These are phyloP conservation scores for Peromyscus attwateri DNA, from an alignment of 2,797 vertebrate species.

Conservation along the genomic window DNA sequence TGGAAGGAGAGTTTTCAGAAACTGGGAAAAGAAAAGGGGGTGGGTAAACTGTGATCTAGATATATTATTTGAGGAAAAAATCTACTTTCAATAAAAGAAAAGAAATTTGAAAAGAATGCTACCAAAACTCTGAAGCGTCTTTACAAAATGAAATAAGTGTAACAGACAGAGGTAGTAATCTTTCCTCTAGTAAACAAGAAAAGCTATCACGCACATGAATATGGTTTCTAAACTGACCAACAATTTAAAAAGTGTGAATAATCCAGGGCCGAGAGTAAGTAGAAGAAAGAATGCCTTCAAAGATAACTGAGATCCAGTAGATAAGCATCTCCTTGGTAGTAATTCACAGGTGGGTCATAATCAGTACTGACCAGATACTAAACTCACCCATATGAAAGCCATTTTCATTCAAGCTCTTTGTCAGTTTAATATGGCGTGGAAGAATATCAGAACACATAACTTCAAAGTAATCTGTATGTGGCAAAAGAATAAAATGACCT, in stretches of 20 bases:
- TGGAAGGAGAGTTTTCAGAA: not conserved
- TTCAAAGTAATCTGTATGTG: not conserved
- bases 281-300: not conserved
- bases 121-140: not conserved
- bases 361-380: slow-evolving; percentile 12
- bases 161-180: not conserved
- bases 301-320: not conserved
- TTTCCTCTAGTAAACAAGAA: not conserved
- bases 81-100: not conserved
- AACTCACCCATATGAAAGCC: not conserved
- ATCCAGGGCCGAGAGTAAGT: not conserved
- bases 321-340: slow-evolving; percentile 24
- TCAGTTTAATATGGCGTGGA: not conserved
- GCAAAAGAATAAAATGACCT: slow-evolving; percentile 14
- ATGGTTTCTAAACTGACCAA: slow-evolving; percentile 34
- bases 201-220: not conserved
- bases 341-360: not conserved
- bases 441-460: slow-evolving; percentile 8
- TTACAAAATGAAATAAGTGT: not conserved
- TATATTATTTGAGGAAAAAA: not conserved
- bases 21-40: not conserved
- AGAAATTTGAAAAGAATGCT: not conserved
- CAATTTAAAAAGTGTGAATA: not conserved
- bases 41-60: not conserved
- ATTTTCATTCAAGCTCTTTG: not conserved